These are phyloP conservation scores for Dolichotis patagonum DNA, from an alignment of 2,113 vertebrate species.

Conservation along the genomic window DNA sequence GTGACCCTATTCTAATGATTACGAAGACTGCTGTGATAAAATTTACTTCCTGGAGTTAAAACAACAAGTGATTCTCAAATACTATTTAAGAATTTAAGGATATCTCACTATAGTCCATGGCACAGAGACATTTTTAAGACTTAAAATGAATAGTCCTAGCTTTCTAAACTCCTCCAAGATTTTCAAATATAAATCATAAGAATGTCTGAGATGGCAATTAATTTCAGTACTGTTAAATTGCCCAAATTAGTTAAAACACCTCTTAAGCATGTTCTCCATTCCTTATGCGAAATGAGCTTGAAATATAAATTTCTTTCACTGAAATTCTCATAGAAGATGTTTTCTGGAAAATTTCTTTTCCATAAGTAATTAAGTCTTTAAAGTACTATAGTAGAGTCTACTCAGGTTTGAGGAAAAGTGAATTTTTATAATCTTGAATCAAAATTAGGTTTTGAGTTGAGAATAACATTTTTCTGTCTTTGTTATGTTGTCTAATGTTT, in stretches of 20 bases:
- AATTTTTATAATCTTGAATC: conserved; percentile 38
- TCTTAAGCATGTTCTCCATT: conserved; percentile 17
- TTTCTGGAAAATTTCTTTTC: conserved; percentile 32
- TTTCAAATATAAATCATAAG: conserved; percentile 4
- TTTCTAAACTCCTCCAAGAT: conserved; percentile 18
- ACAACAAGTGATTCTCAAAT: conserved; percentile 26
- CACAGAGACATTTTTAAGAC: not conserved
- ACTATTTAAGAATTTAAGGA: not conserved
- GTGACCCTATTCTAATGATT: conserved; percentile 34
- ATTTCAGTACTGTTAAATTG: conserved; percentile 37
- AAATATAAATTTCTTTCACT: conserved; percentile 30
- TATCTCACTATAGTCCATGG: not conserved
- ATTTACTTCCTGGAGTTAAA: conserved; percentile 46
- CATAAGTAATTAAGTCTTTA: not conserved
- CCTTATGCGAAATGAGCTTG: conserved; percentile 7
- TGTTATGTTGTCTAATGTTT: not conserved
- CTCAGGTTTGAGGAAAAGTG: not conserved
- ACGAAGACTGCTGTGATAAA: conserved; percentile 29
- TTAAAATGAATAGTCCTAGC: not conserved
- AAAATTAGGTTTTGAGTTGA: conserved; percentile 29
- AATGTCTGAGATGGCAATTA: not conserved
- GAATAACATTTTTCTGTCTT: conserved; percentile 39
- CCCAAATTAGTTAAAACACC: conserved; percentile 49
- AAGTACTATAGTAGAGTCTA: not conserved
- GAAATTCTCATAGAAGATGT: conserved; percentile 39